phyloP scores from a whole-genome alignment of 2,797 vertebrate genomes.

The Pogoniulus pusillus region DNA sequence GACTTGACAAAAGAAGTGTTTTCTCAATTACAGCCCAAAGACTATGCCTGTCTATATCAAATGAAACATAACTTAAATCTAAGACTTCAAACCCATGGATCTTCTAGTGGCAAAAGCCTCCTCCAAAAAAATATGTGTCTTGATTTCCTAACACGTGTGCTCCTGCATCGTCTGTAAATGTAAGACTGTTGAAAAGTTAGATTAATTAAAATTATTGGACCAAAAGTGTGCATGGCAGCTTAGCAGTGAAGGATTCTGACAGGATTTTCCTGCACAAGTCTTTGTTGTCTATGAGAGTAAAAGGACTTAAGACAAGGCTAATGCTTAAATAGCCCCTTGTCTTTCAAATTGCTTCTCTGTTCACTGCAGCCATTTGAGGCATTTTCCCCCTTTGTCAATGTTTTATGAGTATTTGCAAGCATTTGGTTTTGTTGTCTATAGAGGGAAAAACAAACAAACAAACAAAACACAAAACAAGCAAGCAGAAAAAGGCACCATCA shows the following conservation, averaged over 20 bases:
- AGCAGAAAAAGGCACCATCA: rapidly evolving
- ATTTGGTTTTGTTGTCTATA: neutral
- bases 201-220: neutral
- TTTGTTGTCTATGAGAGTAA: neutral
- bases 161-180: neutral
- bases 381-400: neutral
- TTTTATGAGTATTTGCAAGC: neutral
- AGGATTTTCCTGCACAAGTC: neutral
- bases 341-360: neutral
- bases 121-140: neutral
- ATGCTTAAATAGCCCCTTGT: neutral
- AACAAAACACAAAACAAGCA: too few species aligned
- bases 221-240: neutral
- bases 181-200: neutral
- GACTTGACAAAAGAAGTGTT: neutral
- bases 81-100: neutral
- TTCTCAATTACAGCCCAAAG: neutral
- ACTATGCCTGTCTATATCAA: neutral
- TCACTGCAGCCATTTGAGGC: neutral
- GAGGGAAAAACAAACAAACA: rapidly evolving
- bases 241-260: neutral
- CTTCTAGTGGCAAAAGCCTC: neutral
- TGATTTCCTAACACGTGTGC: neutral
- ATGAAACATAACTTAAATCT: neutral
- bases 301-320: neutral